Conservation (phyloP, 1,140 invertebrate genomes). For the Bombus cullumanus region DNA sequence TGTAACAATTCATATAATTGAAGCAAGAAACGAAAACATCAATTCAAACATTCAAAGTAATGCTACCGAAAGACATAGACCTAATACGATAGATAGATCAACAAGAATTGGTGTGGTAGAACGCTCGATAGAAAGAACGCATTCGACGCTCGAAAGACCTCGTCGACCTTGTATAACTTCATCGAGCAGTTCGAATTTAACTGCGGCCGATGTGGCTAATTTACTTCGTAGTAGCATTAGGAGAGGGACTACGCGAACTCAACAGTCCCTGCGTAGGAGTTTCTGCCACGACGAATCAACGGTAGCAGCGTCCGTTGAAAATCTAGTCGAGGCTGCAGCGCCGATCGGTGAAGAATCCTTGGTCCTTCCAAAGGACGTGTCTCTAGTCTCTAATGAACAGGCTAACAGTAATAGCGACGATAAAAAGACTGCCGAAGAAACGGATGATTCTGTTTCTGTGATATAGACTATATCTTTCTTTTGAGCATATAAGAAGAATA, state of each 20-base stretch:
- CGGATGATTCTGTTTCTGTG: conserved; percentile 80
- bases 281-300: conserved; percentile 73
- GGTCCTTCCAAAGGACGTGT: conserved; percentile 75
- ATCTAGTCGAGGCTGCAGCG: conserved; percentile 84
- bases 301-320: conserved; percentile 82
- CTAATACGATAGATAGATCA: conserved; percentile 75
- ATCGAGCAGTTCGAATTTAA: conserved; percentile 77
- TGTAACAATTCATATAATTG: conserved; percentile 65
- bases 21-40: conserved; percentile 63
- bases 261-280: conserved; percentile 69
- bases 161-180: conserved; percentile 22
- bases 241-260: conserved; percentile 77
- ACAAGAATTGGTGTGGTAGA: conserved; percentile 52
- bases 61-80: conserved; percentile 55
- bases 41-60: conserved; percentile 3
- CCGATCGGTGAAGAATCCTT: conserved; percentile 84
- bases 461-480: conserved; percentile 74
- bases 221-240: conserved; percentile 85
- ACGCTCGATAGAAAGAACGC: conserved; percentile 50
- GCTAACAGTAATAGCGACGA: conserved; percentile 67
- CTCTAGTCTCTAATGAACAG: conserved; percentile 74
- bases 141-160: conserved; percentile 57
- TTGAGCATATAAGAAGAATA: background rate
- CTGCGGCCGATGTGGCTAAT: conserved; percentile 84
- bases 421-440: conserved; percentile 80